Conservation (phyloP, 2,888 invertebrate species). For the Thera obeliscata region DNA sequence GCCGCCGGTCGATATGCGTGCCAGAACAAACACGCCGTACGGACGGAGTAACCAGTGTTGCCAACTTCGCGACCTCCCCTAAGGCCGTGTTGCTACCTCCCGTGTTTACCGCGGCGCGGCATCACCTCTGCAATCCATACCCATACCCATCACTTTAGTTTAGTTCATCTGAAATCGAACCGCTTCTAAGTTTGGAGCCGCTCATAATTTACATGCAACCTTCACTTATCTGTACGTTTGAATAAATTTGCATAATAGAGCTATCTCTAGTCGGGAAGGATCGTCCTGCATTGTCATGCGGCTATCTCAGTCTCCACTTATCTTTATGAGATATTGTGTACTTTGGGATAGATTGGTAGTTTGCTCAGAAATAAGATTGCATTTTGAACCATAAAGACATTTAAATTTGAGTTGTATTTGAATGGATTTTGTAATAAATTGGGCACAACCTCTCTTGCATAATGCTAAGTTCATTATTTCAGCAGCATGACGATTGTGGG, state of each 20-base stretch:
- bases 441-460: conserved; percentile 21
- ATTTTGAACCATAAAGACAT: conserved; percentile 11
- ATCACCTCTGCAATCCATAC: conserved; percentile 46
- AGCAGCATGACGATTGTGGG: conserved; percentile 38
- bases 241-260: conserved; percentile 76
- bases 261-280: conserved; percentile 73
- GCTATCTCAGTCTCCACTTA: conserved; percentile 64
- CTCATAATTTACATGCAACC: conserved; percentile 68
- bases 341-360: conserved; percentile 28
- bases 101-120: conserved; percentile 61
- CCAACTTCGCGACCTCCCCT: conserved; percentile 52
- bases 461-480: conserved; percentile 36
- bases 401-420: conserved; percentile 14
- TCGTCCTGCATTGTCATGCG: conserved; percentile 72
- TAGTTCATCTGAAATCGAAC: conserved; percentile 47
- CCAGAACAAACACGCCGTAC: conserved; percentile 82
- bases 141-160: conserved; percentile 30
- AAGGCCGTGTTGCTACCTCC: conserved; percentile 59
- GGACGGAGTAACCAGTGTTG: conserved; percentile 63
- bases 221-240: conserved; percentile 75
- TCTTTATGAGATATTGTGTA: conserved; percentile 58
- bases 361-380: conserved; percentile 20
- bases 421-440: conserved; percentile 24
- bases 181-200: conserved; percentile 35
- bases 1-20: conserved; percentile 81